Evolutionary conservation across 2,797 vertebrate genomes (phyloP), one percentile per base, ranked within the genome.

Genomic region (Xenentodon cancila): DNA sequence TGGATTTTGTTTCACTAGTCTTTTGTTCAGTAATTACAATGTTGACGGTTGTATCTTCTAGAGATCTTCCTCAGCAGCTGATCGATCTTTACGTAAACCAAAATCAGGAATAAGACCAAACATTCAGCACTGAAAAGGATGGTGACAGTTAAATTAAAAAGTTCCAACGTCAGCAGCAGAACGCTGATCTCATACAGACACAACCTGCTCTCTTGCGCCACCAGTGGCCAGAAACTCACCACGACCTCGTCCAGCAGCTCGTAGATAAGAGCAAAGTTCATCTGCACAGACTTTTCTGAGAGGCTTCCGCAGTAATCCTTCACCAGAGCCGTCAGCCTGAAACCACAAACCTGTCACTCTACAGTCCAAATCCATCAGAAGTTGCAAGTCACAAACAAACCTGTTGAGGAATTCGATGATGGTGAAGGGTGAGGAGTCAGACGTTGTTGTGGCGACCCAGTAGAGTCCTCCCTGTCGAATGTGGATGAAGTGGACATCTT

Each of bases 231-330:
- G 34, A 18, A 7, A 78, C 90, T 89, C 79, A 97, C 96, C 93
- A 97, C 70, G 17, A 96, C 90, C 85, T 97, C 96, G 9, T 97
- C 96, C 80, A 97, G 90, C 53, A 97, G 89, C 80, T 97, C 96
- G 2, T 96, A 96, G 77, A 97, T 93, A 5, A 97, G 93, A 2
- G 95, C 95, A 5, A 96, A 95, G 57, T 97, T 97, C 66, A 94
- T 91, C 63, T 94, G 90, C 22, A 97, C 84, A 0, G 93, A 93
- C 53, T 92, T 94, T 86, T 97, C 96, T 0, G 90, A 92, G 44
- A 97, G 82, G 22, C 90, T 75, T 20, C 96, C 96, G 2, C 96
- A 97, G 84, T 95, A 96, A 68, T 97, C 96, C 3, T 93, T 93
- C 44, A 96, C 87, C 51, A 97, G 92, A 13, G 92, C 86, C 0